Evolutionary conservation across 2,888 invertebrate genomes (phyloP), one percentile per base, ranked within the genome.

Genomic region (Liposcelis brunnea): DNA sequence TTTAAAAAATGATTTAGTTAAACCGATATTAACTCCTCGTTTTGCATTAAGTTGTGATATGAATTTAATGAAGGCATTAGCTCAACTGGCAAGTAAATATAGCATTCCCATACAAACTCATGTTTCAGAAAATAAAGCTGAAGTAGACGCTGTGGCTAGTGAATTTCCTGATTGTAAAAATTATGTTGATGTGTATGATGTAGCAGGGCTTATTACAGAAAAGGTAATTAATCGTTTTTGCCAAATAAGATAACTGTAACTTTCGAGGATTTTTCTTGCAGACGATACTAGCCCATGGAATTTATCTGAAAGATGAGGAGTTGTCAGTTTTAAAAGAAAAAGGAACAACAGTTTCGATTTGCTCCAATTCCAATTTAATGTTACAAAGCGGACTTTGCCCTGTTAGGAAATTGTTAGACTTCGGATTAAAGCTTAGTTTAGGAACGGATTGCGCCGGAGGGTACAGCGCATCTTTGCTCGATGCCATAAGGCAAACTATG

Each of bases 91-190:
- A 1, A 63, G 66, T 40, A 66, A 72, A 52, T 67, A 76, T 53
- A 61, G 80, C 55, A 67, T 86, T 46, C 74, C 73, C 49, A 74
- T 89, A 54, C 90, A 90, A 83, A 85, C 80, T 44, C 91, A 93
- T 58, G 74, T 91, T 47, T 82, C 84, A 15, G 91, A 93, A 64
- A 87, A 80, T 57, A 49, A 64, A 15, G 67, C 72, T 3, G 91
- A 93, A 69, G 67, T 85, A 43, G 63, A 72, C 49, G 66, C 70
- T 55, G 81, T 86, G 0, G 62, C 70, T 48, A 55, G 70, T 37
- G 56, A 67, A 1, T 77, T 71, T 55, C 73, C 73, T 2, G 59
- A 66, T 1, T 66, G 66, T 47, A 62, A 67, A 36, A 69, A 68
- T 21, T 93, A 91, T 60, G 71, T 80, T 0, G 68, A 76, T 48